Percentiles rank a stretch among this genome's conserved stretches.
phyloP scores from a whole-genome alignment of 1,140 invertebrate species.

The Trachymyrmex septentrionalis region DNA sequence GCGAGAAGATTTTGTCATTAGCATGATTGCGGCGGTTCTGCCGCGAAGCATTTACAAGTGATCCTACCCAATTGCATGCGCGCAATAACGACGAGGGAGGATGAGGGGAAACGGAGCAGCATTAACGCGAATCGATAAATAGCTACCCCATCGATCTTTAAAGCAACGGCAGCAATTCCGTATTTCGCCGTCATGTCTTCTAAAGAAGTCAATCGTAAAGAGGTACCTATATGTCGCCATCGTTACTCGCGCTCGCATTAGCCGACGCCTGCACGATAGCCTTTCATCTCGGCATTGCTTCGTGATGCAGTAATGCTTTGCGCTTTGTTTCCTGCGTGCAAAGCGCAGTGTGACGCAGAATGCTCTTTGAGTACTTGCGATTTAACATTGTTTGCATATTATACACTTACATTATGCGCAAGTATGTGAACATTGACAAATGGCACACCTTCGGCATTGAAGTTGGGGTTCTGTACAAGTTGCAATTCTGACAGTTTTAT shows the following conservation, averaged over 20 bases:
- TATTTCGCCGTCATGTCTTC: not conserved
- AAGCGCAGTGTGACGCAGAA: constrained; percentile 8
- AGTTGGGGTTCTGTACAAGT: not conserved
- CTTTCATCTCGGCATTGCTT: constrained; percentile 32
- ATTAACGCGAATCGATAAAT: constrained; percentile 29
- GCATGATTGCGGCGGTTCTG: constrained; percentile 54
- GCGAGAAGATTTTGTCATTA: constrained; percentile 60
- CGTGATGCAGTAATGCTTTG: constrained; percentile 48
- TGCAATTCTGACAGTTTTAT: constrained; percentile 37
- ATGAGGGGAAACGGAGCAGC: not conserved
- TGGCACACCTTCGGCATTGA: constrained; percentile 33
- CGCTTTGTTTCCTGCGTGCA: constrained; percentile 33
- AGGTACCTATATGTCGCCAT: not conserved
- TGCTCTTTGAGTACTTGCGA: constrained; percentile 44
- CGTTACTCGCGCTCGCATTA: constrained; percentile 24
- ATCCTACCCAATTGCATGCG: constrained; percentile 42
- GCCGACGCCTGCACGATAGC: not conserved
- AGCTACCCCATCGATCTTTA: constrained; percentile 13
- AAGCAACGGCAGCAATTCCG: not conserved
- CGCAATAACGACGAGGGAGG: not conserved
- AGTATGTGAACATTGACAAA: constrained; percentile 45
- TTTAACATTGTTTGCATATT: constrained; percentile 52
- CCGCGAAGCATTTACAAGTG: constrained; percentile 44
- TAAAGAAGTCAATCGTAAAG: constrained; percentile 19
- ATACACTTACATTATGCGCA: constrained; percentile 30